Conservation (phyloP, 2,888 invertebrate species). For the Temnothorax ravouxi region DNA sequence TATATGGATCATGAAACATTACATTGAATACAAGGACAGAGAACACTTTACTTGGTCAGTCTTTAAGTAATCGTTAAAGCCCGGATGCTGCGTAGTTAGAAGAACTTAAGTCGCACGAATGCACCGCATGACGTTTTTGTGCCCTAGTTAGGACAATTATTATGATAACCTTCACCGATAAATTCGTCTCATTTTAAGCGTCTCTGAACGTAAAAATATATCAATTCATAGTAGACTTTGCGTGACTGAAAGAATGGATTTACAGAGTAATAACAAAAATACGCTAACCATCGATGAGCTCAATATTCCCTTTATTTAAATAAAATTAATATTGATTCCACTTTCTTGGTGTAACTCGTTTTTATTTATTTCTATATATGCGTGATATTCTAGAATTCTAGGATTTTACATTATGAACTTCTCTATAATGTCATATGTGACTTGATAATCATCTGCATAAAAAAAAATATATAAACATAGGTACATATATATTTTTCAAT, state of each 20-base stretch:
- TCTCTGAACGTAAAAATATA: neutral
- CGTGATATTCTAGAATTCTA: too few relatives aligned
- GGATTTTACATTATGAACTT: too few relatives aligned
- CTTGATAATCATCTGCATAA: too few relatives aligned
- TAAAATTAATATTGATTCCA: neutral
- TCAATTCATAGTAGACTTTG: neutral
- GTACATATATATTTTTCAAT: too few relatives aligned
- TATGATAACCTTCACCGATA: constrained; percentile 60
- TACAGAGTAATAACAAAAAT: neutral
- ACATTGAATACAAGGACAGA: constrained; percentile 8
- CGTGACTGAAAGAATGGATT: neutral
- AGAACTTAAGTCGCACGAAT: constrained; percentile 56
- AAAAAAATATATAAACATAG: too few relatives aligned
- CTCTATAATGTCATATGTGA: too few relatives aligned
- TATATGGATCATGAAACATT: constrained; percentile 27
- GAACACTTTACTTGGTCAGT: constrained; percentile 3
- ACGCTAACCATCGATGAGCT: neutral
- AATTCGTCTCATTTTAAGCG: constrained; percentile 63
- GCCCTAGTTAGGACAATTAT: constrained; percentile 76
- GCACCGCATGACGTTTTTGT: constrained; percentile 78
- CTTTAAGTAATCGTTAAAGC: constrained; percentile 48
- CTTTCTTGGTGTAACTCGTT: neutral
- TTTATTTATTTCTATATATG: too few relatives aligned
- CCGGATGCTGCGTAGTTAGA: constrained; percentile 66
- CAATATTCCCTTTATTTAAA: neutral